Conservation (phyloP, 2,113 vertebrate genomes). For the Choloepus hoffmanni region DNA sequence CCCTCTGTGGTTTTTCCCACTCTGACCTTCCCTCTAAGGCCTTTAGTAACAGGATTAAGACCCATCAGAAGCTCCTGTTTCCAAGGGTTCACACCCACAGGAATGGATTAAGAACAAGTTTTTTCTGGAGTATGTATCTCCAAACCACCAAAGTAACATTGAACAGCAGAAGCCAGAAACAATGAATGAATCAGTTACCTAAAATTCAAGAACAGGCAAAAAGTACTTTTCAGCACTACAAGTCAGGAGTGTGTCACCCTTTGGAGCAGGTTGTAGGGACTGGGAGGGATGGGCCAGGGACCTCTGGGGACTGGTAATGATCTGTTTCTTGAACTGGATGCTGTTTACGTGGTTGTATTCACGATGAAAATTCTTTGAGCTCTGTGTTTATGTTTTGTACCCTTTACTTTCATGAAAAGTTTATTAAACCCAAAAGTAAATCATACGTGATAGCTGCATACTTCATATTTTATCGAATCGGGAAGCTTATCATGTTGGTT, state of each 20-base stretch:
- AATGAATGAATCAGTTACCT: not conserved
- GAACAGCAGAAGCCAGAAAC: not conserved
- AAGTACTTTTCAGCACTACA: not conserved
- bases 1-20: no score
- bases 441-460: not conserved
- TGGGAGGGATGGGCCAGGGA: not conserved
- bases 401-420: not conserved
- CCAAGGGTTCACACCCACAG: no score
- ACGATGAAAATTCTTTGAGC: not conserved
- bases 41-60: no score
- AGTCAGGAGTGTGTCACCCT: not conserved
- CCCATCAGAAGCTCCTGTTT: no score
- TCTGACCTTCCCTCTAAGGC: no score
- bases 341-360: not conserved
- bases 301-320: not conserved
- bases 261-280: not conserved
- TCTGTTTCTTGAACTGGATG: slow-evolving; percentile 19
- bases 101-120: no score
- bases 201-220: not conserved
- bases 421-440: not conserved
- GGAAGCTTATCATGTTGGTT: not conserved
- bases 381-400: not conserved
- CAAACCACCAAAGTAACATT: not conserved
- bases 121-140: no score
- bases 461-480: not conserved